Base-by-base conservation (phyloP, 2,113 vertebrate species). In the Xiphophorus hellerii region DNA sequence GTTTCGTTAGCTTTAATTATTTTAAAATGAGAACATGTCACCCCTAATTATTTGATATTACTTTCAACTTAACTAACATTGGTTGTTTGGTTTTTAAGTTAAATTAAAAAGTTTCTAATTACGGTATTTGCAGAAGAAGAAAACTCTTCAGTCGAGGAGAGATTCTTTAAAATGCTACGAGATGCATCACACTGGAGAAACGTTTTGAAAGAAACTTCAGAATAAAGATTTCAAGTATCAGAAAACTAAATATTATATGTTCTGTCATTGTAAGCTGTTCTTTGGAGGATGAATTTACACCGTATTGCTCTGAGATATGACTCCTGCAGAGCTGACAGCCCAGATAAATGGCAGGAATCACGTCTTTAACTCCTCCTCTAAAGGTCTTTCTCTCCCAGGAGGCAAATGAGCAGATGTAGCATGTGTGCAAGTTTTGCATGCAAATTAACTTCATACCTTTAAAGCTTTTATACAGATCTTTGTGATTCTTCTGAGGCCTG, bases 391-490 rank as follows among this genome's bases (percentile, higher is more conserved):
- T 28, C 5, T 9, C 35, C 69, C 66, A 58, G 20, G 69, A 77
- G 33, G 48, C 12, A 44, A 35, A 61, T 3, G 17, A 72, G 58
- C 10, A 76, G 31, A 71, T 5, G 28, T 73, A 20, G 62, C 63
- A 66, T 62, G 65, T 69, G 69, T 10, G n/a, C 28, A 61, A 66
- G 25, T 9, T 76, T 28, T 66, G 27, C 17, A 66, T 75, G 71
- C 27, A 76, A 72, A 87, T 84, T 65, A 85, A 71, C n/a, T 2
- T 82, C 78, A 84, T 63, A 61, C 44, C 25, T 74, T 30, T 27
- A 63, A 44, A 66, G 39, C 64, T 70, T 76, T 65, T 29, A 17
- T n/a, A 71, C 67, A 0, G 9, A 48, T 66, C 42, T 8, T 0
- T 31, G 0, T 3, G 2, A 27, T 15, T 63, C 65, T 5, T 35